Conservation (phyloP, 1,140 invertebrate species). For the Trichomalopsis sarcophagae region DNA sequence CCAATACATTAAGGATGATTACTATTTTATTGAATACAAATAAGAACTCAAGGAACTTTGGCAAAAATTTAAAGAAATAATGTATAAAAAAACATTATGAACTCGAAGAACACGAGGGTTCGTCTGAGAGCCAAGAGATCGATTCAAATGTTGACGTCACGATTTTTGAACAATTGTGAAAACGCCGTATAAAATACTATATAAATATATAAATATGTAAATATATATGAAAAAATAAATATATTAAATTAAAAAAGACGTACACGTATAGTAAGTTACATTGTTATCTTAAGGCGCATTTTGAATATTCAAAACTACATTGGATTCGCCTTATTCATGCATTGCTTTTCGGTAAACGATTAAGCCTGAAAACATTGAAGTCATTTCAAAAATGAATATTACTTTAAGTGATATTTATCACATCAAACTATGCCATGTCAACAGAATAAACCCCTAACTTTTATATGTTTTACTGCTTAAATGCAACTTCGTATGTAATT, state of each 20-base stretch:
- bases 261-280: conserved; percentile 62
- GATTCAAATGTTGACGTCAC: conserved; percentile 62
- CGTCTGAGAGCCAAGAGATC: conserved; percentile 72
- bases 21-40: conserved; percentile 23
- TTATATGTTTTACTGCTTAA: not conserved
- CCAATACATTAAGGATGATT: conserved; percentile 46
- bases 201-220: conserved; percentile 75
- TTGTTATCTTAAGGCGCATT: conserved; percentile 14
- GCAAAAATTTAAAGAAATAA: conserved; percentile 41
- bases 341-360: not conserved
- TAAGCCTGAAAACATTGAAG: not conserved
- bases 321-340: not conserved
- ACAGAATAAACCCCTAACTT: not conserved
- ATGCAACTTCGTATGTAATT: not conserved
- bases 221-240: conserved; percentile 74
- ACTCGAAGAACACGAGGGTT: conserved; percentile 60
- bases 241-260: conserved; percentile 73
- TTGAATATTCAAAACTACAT: not conserved
- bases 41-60: conserved; percentile 50
- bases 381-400: not conserved
- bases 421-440: not conserved
- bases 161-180: conserved; percentile 60
- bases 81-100: conserved; percentile 48
- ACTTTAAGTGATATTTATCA: not conserved
- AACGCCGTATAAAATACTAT: conserved; percentile 74